A percentile compares a stretch with the other conserved stretches of the same genome.
phyloP scores from a whole-genome alignment of 2,888 invertebrate species.

The Polyploca ridens region DNA sequence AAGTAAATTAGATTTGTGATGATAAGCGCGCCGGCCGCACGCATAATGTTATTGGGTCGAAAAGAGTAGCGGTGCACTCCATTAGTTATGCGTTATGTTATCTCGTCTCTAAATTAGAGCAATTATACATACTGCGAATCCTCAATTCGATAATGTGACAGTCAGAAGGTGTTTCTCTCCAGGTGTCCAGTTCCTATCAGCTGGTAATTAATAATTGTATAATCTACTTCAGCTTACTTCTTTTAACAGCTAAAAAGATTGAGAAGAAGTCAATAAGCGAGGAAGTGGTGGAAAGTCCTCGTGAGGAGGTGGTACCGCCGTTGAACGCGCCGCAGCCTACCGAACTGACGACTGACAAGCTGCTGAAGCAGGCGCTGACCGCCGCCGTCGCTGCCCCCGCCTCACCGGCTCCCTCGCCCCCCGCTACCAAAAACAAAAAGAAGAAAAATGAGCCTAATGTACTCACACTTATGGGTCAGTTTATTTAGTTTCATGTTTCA shows the following conservation, averaged over 20 bases:
- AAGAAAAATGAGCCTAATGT: slow-evolving; percentile 74
- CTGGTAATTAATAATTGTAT: no score
- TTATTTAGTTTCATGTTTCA: neutral
- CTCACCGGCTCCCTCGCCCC: slow-evolving; percentile 40
- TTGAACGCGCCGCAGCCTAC: slow-evolving; percentile 72
- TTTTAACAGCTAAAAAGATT: slow-evolving; percentile 58
- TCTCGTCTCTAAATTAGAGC: neutral
- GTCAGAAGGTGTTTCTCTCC: no score
- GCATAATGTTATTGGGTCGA: no score
- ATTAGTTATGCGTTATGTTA: no score
- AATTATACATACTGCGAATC: slow-evolving; percentile 6
- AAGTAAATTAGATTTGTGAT: no score
- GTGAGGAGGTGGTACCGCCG: slow-evolving; percentile 70
- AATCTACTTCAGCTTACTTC: no score
- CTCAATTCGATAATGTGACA: no score
- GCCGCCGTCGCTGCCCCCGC: slow-evolving; percentile 34
- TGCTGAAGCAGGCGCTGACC: slow-evolving; percentile 67
- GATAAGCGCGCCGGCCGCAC: no score
- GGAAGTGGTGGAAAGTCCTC: slow-evolving; percentile 43
- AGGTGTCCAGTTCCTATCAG: slow-evolving; percentile 10
- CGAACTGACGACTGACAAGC: slow-evolving; percentile 75
- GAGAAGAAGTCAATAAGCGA: slow-evolving; percentile 58
- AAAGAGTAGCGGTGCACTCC: no score
- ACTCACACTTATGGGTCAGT: slow-evolving; percentile 72
- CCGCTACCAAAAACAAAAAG: slow-evolving; percentile 68